Base-by-base conservation (phyloP, 2,888 invertebrate species). In the Dryobotodes eremita region DNA sequence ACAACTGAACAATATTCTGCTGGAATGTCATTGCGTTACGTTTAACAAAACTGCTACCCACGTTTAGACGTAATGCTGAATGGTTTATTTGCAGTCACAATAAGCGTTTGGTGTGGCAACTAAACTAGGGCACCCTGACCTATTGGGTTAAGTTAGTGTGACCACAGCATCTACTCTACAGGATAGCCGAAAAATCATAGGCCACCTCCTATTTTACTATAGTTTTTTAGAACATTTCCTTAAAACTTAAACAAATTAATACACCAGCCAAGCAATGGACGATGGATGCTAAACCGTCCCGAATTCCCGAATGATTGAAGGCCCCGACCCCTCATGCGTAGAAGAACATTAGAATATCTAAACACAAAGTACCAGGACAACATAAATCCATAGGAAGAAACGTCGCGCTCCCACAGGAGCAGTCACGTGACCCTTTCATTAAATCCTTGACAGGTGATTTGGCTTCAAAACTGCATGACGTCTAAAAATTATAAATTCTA, bases 361-460 rank as follows among this genome's bases (percentile, higher is more conserved):
- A 85, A 66, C 76, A 48, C 36, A 71, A 77, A 84, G 53, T 85
- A 87, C 87, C 77, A 88, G 83, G 87, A 48, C 62, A 68, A 53
- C 81, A 88, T 71, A 75, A 69, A 26, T 76, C 57, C 7, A 26
- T 57, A 84, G 72, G 81, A 82, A 66, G 48, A 75, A 76, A 65
- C 13, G 70, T 42, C 48, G 42, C 59, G 70, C 75, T 85, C 82
- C 74, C 80, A 85, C 89, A 90, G 86, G 86, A 82, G 80, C 65
- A 86, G 90, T 87, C 93, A 91, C 90, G 91, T 92, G 91, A 89
- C 93, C 85, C 77, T 77, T 78, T 92, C 89, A 92, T 93, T 93
- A 91, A 89, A 92, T 91, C 79, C 91, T 90, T 94, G 94, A 93
- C 93, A 93, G 93, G 90, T 92, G 91, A 93, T 93, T 93, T 92